phyloP scores from a whole-genome alignment of 2,113 vertebrate genomes.

The Rhynchomys soricoides region DNA sequence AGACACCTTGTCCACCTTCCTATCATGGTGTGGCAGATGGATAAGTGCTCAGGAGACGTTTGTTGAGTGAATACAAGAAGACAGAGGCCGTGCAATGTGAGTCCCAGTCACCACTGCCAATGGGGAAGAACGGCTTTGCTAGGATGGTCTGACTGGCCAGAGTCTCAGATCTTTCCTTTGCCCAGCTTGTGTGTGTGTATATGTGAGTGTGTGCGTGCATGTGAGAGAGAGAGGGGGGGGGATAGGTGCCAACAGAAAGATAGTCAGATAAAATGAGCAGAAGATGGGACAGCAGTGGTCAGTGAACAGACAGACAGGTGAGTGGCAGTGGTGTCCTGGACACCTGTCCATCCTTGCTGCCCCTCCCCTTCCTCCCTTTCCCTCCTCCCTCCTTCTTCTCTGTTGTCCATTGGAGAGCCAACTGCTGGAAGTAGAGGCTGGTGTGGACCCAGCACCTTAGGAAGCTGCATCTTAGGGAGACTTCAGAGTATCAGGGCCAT shows the following conservation, averaged over 20 bases:
- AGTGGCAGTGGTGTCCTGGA: background rate
- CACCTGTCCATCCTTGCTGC: background rate
- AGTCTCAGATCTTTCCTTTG: background rate
- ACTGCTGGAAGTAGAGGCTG: background rate
- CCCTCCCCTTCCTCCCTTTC: no score
- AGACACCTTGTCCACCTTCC: background rate
- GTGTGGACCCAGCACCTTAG: background rate
- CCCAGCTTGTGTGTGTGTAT: background rate
- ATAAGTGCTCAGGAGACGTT: background rate
- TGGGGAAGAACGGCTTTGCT: background rate
- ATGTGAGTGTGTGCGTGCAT: background rate
- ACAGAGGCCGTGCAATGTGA: fast-evolving
- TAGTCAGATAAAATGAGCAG: background rate
- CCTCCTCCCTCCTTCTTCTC: no score
- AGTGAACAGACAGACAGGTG: background rate
- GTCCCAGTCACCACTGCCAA: fast-evolving
- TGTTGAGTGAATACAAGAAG: background rate
- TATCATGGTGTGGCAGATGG: fast-evolving
- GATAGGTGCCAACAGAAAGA: constrained; percentile 17
- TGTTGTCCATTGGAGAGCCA: background rate
- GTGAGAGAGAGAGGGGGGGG: background rate
- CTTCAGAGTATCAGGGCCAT: background rate
- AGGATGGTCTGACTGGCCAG: background rate
- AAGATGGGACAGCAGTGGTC: background rate
- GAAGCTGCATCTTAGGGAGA: background rate